A percentile compares a stretch with the other conserved stretches of the same genome.
phyloP scores from a whole-genome alignment of 2,888 invertebrate species.

The Lithophane leautieri region DNA sequence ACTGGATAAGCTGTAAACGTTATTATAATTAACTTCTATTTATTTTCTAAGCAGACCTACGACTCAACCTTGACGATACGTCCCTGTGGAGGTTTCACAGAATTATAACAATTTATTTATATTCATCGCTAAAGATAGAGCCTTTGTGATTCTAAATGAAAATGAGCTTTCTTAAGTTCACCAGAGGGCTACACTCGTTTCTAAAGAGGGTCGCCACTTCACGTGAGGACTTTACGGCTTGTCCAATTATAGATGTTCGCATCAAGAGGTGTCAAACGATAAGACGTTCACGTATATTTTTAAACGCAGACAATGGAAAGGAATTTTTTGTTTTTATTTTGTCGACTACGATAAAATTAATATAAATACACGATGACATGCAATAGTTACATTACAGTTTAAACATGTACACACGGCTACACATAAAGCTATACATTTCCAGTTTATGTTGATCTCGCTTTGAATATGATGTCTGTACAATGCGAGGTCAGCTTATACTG shows the following conservation, averaged over 20 bases:
- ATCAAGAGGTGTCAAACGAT: constrained; percentile 74
- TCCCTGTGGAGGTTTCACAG: neutral
- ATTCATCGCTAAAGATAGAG: constrained; percentile 12
- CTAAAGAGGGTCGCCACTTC: constrained; percentile 86
- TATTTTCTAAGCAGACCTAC: constrained; percentile 8
- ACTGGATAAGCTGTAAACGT: neutral
- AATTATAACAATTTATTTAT: constrained; percentile 8
- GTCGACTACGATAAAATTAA: neutral
- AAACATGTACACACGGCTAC: constrained; percentile 11
- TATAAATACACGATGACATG: neutral
- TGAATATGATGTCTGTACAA: no score
- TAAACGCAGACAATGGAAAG: constrained; percentile 32
- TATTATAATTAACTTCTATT: constrained; percentile 10
- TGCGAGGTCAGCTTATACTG: no score
- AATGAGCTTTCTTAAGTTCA: constrained; percentile 76
- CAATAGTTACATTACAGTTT: constrained; percentile 7
- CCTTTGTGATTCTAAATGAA: constrained; percentile 71
- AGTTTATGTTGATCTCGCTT: no score
- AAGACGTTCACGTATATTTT: constrained; percentile 42
- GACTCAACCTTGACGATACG: constrained; percentile 1
- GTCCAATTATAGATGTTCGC: constrained; percentile 87
- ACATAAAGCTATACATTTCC: no score
- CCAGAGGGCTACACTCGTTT: constrained; percentile 76
- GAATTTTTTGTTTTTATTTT: neutral
- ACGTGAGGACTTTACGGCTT: constrained; percentile 80